Evolutionary conservation across 2,113 vertebrate species (phyloP).

Genomic region (Scomber japonicus): DNA sequence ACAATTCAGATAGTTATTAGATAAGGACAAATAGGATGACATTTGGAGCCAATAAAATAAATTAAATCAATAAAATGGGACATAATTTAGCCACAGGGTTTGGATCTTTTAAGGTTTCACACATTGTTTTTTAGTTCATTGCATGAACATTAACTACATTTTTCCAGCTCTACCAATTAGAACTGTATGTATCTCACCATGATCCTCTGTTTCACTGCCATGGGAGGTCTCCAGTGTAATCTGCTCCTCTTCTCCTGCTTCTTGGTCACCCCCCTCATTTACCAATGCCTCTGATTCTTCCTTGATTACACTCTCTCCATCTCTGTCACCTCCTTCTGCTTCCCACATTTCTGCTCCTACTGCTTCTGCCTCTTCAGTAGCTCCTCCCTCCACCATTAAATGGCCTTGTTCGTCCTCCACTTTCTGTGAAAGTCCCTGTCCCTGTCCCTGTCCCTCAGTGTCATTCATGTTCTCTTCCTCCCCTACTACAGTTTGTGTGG

Average conservation of each 20-base stretch:
- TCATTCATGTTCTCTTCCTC: constrained; percentile 36
- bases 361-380: constrained; percentile 9
- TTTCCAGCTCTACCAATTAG: background rate
- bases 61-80: background rate
- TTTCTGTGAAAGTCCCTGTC: background rate
- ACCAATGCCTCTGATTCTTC: constrained; percentile 36
- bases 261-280: constrained; percentile 39
- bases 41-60: background rate
- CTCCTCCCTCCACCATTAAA: constrained; percentile 42
- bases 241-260: constrained; percentile 48
- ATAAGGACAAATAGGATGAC: background rate
- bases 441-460: background rate
- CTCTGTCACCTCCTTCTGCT: constrained; percentile 16
- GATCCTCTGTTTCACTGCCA: constrained; percentile 40
- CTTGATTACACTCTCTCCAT: constrained; percentile 10
- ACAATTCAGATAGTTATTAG: constrained; percentile 5
- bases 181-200: constrained; percentile 68
- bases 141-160: background rate
- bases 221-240: constrained; percentile 34
- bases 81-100: background rate
- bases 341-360: constrained; percentile 3
- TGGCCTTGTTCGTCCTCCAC: constrained; percentile 30
- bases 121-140: background rate
- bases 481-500: constrained; percentile 35
- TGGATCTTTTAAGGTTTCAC: constrained; percentile 3